phyloP scores from a whole-genome alignment of 2,888 invertebrate genomes.

The Tillus elongatus region DNA sequence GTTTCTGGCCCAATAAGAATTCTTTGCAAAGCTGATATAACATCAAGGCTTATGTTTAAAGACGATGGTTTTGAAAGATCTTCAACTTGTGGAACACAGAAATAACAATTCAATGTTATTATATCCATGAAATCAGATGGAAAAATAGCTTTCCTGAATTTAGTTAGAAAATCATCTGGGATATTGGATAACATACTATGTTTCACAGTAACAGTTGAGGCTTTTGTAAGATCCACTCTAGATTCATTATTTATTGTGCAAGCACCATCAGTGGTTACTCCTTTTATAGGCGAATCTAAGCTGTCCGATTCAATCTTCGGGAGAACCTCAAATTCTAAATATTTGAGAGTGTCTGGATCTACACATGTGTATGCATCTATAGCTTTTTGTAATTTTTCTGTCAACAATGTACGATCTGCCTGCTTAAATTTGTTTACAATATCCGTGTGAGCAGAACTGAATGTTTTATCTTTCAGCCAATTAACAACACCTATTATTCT shows the following conservation, averaged over 20 bases:
- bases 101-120: conserved; percentile 52
- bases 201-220: too few relatives aligned
- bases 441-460: conserved; percentile 59
- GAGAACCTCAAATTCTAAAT: too few relatives aligned
- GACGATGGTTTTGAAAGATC: conserved; percentile 53
- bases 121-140: conserved; percentile 63
- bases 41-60: conserved; percentile 50
- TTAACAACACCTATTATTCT: conserved; percentile 61
- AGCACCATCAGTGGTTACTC: too few relatives aligned
- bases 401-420: conserved; percentile 44
- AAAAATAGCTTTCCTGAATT: conserved; percentile 51
- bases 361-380: too few relatives aligned
- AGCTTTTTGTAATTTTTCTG: too few relatives aligned
- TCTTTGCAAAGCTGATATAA: conserved; percentile 52
- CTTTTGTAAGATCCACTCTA: too few relatives aligned
- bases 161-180: conserved; percentile 20
- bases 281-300: too few relatives aligned
- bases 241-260: too few relatives aligned
- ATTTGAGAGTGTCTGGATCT: too few relatives aligned
- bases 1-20: conserved; percentile 26
- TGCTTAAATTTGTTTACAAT: conserved; percentile 56
- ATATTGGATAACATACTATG: too few relatives aligned
- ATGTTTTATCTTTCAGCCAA: conserved; percentile 66
- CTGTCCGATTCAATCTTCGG: too few relatives aligned
- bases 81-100: conserved; percentile 64